Evolutionary conservation across 2,888 invertebrate genomes (phyloP).

Genomic region (Leptopilina drosophilae): DNA sequence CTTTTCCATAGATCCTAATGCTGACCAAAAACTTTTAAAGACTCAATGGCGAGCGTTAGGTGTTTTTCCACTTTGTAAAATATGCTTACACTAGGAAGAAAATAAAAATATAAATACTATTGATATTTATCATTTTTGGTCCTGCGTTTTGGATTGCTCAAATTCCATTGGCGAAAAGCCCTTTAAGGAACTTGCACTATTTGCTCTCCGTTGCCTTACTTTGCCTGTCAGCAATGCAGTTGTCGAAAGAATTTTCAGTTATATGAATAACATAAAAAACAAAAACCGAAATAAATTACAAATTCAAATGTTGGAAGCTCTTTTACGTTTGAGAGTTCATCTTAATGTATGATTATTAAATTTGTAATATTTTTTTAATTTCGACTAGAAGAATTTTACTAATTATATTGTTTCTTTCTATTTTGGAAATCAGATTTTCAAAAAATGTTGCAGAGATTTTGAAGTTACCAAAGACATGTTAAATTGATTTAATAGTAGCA

Average conservation of each 20-base stretch:
- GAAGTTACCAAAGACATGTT: not conserved
- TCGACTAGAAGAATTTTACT: not conserved
- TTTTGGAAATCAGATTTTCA: not conserved
- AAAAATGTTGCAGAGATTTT: not conserved
- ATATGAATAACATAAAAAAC: slow-evolving; percentile 35
- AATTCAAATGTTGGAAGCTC: not conserved
- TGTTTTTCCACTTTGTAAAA: not conserved
- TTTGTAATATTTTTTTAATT: not conserved
- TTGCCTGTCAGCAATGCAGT: slow-evolving; percentile 58
- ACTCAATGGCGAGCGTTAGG: not conserved
- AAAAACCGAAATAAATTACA: slow-evolving; percentile 1
- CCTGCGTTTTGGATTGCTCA: not conserved
- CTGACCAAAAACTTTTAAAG: not conserved
- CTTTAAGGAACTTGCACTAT: slow-evolving; percentile 50
- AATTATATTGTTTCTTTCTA: not conserved
- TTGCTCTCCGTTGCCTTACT: slow-evolving; percentile 42
- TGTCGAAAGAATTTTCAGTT: slow-evolving; percentile 58
- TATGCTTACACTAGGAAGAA: not conserved
- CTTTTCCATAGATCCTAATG: not conserved
- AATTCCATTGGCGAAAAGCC: slow-evolving; percentile 45
- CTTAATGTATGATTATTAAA: not conserved
- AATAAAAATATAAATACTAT: not conserved
- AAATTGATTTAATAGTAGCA: not conserved
- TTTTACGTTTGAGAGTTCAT: not conserved
- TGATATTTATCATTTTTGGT: not conserved